phyloP scores from a whole-genome alignment of 2,888 invertebrate species.

The Ennomos quercinarius region DNA sequence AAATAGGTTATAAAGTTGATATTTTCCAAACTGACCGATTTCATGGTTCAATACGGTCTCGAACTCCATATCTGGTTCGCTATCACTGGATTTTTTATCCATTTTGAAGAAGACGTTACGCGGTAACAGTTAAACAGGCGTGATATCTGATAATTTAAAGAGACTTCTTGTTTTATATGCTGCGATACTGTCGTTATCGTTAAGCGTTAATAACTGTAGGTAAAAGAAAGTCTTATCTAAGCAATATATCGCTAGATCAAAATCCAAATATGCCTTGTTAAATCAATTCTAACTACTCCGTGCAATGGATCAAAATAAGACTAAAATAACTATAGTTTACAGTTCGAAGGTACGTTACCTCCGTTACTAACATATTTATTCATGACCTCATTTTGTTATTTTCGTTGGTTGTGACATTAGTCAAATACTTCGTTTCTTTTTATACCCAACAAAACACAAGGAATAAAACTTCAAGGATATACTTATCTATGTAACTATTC shows the following conservation, averaged over 20 bases:
- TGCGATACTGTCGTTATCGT: constrained; percentile 31
- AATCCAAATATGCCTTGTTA: constrained; percentile 9
- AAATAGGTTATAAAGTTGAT: constrained; percentile 64
- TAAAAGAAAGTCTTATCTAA: constrained; percentile 21
- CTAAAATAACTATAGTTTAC: constrained; percentile 1
- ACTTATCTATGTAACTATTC: not conserved
- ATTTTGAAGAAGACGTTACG: constrained; percentile 34
- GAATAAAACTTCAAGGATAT: no score
- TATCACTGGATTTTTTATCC: constrained; percentile 48
- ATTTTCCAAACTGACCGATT: constrained; percentile 72
- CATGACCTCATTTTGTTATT: constrained; percentile 1
- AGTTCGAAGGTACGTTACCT: no score
- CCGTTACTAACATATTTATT: not conserved
- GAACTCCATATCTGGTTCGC: constrained; percentile 57
- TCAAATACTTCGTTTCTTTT: no score
- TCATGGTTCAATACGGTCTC: constrained; percentile 67
- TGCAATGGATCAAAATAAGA: constrained; percentile 3
- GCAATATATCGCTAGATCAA: constrained; percentile 14
- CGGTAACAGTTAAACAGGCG: constrained; percentile 30
- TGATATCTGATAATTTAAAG: constrained; percentile 40
- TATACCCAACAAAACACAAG: no score
- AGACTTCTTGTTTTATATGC: constrained; percentile 50
- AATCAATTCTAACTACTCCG: not conserved
- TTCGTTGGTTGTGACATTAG: no score
- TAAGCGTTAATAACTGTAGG: constrained; percentile 21